phyloP scores from a whole-genome alignment of 2,888 invertebrate species.

The Chloroclysta siterata region DNA sequence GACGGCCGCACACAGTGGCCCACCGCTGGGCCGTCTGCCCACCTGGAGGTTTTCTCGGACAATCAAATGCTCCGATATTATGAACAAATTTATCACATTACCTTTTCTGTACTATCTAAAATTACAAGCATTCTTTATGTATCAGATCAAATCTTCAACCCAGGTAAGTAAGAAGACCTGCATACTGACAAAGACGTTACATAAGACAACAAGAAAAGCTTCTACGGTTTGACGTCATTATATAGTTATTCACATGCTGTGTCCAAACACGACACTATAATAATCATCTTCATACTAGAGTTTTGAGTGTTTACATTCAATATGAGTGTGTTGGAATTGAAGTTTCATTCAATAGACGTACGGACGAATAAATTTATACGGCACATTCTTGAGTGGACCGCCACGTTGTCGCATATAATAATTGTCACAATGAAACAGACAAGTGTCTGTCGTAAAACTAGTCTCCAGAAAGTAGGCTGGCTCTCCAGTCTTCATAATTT shows the following conservation, averaged over 20 bases:
- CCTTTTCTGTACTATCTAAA: slow-evolving; percentile 15
- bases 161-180: background rate
- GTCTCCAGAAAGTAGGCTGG: slow-evolving; percentile 68
- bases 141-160: slow-evolving; percentile 14
- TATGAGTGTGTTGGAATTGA: slow-evolving; percentile 49
- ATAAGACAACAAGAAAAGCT: slow-evolving; percentile 19
- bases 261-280: slow-evolving; percentile 26
- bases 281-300: slow-evolving; percentile 44
- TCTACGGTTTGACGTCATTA: slow-evolving; percentile 13
- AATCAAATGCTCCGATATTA: slow-evolving; percentile 19
- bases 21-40: slow-evolving; percentile 48
- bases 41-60: slow-evolving; percentile 21
- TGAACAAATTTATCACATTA: slow-evolving; percentile 30
- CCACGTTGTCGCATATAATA: slow-evolving; percentile 60
- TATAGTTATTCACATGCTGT: slow-evolving; percentile 24
- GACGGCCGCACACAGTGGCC: slow-evolving; percentile 71
- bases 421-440: slow-evolving; percentile 75
- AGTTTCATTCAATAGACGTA: slow-evolving; percentile 57
- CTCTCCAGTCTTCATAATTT: slow-evolving; percentile 54
- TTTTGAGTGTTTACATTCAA: slow-evolving; percentile 50
- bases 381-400: slow-evolving; percentile 50
- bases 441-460: slow-evolving; percentile 79
- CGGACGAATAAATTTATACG: slow-evolving; percentile 48
- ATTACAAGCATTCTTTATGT: slow-evolving; percentile 9
- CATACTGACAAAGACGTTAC: slow-evolving; percentile 3